Conservation (phyloP, 1,140 invertebrate genomes). For the Drosophila truncata region DNA sequence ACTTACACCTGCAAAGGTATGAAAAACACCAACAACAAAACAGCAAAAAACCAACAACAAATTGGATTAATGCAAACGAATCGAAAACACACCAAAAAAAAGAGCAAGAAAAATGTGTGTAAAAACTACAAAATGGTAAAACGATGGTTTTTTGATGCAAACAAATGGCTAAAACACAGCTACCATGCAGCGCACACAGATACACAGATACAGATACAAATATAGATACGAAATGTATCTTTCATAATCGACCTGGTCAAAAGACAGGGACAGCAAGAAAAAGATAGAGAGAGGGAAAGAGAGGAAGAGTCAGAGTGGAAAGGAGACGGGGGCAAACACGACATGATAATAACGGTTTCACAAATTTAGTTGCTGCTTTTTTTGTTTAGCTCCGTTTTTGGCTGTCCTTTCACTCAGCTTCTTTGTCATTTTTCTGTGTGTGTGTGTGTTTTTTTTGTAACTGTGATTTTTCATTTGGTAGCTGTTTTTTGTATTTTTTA, state of each 20-base stretch:
- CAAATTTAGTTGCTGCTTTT: constrained; percentile 48
- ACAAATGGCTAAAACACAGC: constrained; percentile 38
- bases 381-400: constrained; percentile 7
- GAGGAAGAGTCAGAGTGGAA: not conserved
- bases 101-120: constrained; percentile 33
- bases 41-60: constrained; percentile 47
- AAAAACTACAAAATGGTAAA: constrained; percentile 47
- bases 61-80: constrained; percentile 72
- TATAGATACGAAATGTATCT: constrained; percentile 32
- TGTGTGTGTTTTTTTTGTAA: constrained; percentile 31
- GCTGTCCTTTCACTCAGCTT: constrained; percentile 30
- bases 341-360: constrained; percentile 54
- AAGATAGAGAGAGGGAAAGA: not conserved
- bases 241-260: constrained; percentile 45
- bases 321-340: constrained; percentile 25
- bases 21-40: constrained; percentile 12
- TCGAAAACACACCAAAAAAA: constrained; percentile 28
- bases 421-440: constrained; percentile 21
- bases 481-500: not conserved
- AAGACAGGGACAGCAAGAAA: constrained; percentile 17
- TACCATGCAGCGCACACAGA: constrained; percentile 18
- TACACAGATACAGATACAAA: constrained; percentile 11
- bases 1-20: not conserved
- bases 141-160: constrained; percentile 48
- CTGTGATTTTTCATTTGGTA: constrained; percentile 14